Evolutionary conservation across 1,140 invertebrate species (phyloP), one percentile per base, ranked within the genome.

Genomic region (Rhagoletis pomonella): DNA sequence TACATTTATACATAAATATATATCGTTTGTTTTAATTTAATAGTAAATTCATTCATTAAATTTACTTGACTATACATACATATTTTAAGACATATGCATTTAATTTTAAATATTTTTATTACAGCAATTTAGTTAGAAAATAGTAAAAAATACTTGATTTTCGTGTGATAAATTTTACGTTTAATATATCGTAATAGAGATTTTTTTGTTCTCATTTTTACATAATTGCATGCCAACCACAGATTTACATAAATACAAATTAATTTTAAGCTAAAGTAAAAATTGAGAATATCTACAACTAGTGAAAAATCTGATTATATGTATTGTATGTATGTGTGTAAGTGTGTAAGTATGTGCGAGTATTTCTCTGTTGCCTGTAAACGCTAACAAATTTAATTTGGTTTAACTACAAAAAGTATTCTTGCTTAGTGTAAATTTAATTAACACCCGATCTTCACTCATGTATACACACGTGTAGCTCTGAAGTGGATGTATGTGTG

Each of bases 341-440:
- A 29, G 29, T 50, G 47, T 50, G 4, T 55, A 62, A 1, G 60
- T 62, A 62, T 62, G 60, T 14, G 9, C 29, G 73, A 81, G 9
- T 81, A 81, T 55, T 81, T 55, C 19, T 73, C 42, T 73, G 5
- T 29, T 81, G 47, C 17, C 7, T 81, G n/a, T 29, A 19, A 55
- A 81, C n/a, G 9, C 19, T 29, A 81, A 81, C 73, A 81, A 81
- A 81, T 81, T 81, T 81, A 81, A 81, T 81, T 81, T 47, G 12
- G 47, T 81, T 81, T 81, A 81, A 81, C 73, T 81, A 81, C 73
- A 81, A 81, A 81, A 58, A 81, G 73, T 81, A 17, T 81, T 81
- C 73, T 81, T 73, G 44, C 47, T 44, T 9, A 42, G 73, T 81
- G 73, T 55, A 55, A 55, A 81, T 81, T 81, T 81, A 47, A 81